Percentiles rank a stretch among this genome's conserved stretches.
Conservation (phyloP, 1,140 invertebrate genomes). For the Medauroidea extradentata region DNA sequence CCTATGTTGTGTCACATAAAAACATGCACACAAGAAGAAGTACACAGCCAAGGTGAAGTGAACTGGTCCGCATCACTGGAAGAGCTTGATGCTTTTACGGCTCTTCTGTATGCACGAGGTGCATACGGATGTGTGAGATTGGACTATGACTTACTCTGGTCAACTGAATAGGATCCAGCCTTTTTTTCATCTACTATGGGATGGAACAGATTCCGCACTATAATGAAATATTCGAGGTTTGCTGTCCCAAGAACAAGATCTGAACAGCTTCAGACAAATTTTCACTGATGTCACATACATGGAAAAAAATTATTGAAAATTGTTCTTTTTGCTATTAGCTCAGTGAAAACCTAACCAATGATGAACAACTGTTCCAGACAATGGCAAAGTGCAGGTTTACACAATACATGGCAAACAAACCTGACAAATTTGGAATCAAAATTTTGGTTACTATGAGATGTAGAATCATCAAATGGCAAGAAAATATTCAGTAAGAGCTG, state of each 20-base stretch:
- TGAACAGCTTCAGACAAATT: neutral
- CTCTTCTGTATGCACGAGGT: too few relatives aligned
- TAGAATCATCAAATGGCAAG: too few relatives aligned
- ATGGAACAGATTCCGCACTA: slow-evolving; percentile 21
- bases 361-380: slow-evolving; percentile 40
- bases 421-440: neutral
- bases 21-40: too few relatives aligned
- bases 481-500: too few relatives aligned
- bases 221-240: slow-evolving; percentile 23
- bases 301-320: neutral
- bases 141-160: slow-evolving; percentile 8
- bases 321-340: neutral
- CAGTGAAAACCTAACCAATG: slow-evolving; percentile 15
- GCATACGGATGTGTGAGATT: too few relatives aligned
- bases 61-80: too few relatives aligned
- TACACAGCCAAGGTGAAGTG: too few relatives aligned
- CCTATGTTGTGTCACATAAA: too few relatives aligned
- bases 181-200: slow-evolving; percentile 22
- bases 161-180: slow-evolving; percentile 20
- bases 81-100: too few relatives aligned
- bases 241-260: neutral
- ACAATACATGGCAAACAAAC: neutral
- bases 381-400: slow-evolving; percentile 21
- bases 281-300: neutral
- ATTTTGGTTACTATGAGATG: neutral